Evolutionary conservation across 2,888 invertebrate species (phyloP).

Genomic region (Volucella zonaria): DNA sequence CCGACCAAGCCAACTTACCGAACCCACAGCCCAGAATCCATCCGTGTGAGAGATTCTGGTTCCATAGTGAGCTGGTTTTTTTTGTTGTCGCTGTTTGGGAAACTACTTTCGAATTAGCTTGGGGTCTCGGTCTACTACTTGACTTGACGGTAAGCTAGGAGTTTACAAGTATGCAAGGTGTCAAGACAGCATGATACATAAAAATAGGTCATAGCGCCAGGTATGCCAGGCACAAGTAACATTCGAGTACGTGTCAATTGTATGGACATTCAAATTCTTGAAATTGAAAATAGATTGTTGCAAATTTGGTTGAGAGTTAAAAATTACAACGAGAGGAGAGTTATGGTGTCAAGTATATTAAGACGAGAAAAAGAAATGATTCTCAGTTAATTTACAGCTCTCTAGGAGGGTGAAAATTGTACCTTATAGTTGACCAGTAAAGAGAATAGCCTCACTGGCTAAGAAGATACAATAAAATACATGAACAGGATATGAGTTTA

Average conservation of each 20-base stretch:
- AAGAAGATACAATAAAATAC: too few species aligned
- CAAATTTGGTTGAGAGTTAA: not conserved
- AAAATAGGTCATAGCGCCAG: constrained; percentile 74
- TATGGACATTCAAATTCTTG: constrained; percentile 42
- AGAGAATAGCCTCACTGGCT: too few species aligned
- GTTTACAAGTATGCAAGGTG: constrained; percentile 50
- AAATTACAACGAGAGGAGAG: too few species aligned
- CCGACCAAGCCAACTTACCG: constrained; percentile 30
- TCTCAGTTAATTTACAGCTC: too few species aligned
- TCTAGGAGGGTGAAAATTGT: too few species aligned
- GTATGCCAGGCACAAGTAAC: constrained; percentile 40
- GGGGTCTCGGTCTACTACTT: constrained; percentile 40
- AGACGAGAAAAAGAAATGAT: too few species aligned
- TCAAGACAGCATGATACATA: constrained; percentile 68
- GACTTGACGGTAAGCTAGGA: constrained; percentile 35
- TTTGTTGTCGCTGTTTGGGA: constrained; percentile 35
- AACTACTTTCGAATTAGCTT: constrained; percentile 75
- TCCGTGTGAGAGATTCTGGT: constrained; percentile 45
- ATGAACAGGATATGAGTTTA: too few species aligned
- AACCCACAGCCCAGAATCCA: constrained; percentile 39
- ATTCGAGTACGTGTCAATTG: constrained; percentile 43
- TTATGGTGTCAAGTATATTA: too few species aligned
- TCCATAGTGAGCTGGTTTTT: constrained; percentile 15
- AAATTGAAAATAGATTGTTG: constrained; percentile 2
- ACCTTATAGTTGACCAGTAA: too few species aligned